phyloP scores from a whole-genome alignment of 2,888 invertebrate genomes.

The Lasioglossum zephyrum region DNA sequence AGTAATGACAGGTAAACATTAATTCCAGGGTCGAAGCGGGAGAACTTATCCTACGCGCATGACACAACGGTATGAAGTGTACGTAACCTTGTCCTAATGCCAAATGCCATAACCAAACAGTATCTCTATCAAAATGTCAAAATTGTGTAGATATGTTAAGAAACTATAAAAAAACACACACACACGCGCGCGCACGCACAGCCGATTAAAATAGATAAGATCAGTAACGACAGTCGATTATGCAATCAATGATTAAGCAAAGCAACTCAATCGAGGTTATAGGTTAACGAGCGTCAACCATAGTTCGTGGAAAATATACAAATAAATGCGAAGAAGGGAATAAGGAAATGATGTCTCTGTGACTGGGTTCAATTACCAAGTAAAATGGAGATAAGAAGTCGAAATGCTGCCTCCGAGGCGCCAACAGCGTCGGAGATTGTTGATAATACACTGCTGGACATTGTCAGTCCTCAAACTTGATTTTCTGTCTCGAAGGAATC shows the following conservation, averaged over 20 bases:
- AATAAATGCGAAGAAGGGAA: not conserved
- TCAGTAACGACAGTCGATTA: not conserved
- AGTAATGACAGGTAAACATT: not conserved
- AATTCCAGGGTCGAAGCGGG: not conserved
- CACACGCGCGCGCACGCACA: not conserved
- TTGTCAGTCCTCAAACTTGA: slow-evolving; percentile 15
- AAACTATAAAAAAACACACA: not conserved
- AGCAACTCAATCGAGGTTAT: slow-evolving; percentile 6
- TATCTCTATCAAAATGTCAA: not conserved
- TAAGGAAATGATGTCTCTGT: not conserved
- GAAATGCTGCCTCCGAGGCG: slow-evolving; percentile 88
- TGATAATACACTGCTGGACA: slow-evolving; percentile 28
- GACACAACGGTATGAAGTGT: not conserved
- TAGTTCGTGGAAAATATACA: not conserved
- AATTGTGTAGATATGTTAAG: not conserved
- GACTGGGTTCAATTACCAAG: slow-evolving; percentile 84
- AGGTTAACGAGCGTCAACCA: slow-evolving; percentile 12
- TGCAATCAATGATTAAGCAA: slow-evolving; percentile 18
- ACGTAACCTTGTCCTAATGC: not conserved
- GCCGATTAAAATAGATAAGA: not conserved
- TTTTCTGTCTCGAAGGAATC: not conserved
- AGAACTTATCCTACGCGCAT: slow-evolving; percentile 5
- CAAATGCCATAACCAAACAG: not conserved
- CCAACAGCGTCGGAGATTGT: slow-evolving; percentile 85
- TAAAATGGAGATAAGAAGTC: slow-evolving; percentile 88